Base-by-base conservation (phyloP, 2,113 vertebrate species). In the Rhegmatorhina hoffmannsi region DNA sequence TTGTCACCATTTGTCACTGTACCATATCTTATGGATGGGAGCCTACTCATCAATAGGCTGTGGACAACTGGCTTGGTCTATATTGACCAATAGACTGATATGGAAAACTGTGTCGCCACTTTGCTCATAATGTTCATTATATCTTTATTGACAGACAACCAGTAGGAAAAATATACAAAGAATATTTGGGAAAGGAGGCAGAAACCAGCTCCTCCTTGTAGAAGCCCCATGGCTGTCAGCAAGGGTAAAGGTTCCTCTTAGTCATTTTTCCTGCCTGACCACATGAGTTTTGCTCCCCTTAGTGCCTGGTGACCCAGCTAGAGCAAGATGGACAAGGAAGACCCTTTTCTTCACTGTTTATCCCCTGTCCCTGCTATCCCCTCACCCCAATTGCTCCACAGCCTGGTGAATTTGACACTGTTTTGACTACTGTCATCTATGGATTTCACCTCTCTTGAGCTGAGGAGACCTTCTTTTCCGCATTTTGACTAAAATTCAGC, bases 101-200 rank as follows among this genome's bases (percentile, higher is more conserved):
- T 24, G 68, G 26, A 80, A 50, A 84, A 26, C 9, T 36, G 21
- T 20, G 43, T 50, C 59, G 31, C 16, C 23, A 33, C 55, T 76
- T 55, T 21, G 16, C 25, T 81, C 73, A 19, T 8, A 0, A 1
- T 6, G 6, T 25, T 60, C 49, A 13, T 69, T 33, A 1, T 25
- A 29, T 23, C 20, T 84, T 17, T 38, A 21, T 19, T 47, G 16
- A 17, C 8, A 49, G 36, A 81, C 24, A 43, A 4, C 9, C 40
- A 33, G 38, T 8, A 29, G 24, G 73, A 56, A 69, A 91, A 92
- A 47, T 4, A 8, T 2, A 18, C 7, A 19, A 36, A 63, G 33
- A 68, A 11, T 58, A 44, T 74, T 40, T 62, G 21, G 55, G 31
- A 55, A 77, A 66, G 53, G n/a, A 89, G n/a, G 28, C 24, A 66